Evolutionary conservation across 2,797 vertebrate genomes (phyloP).

Genomic region (Limnodromus scolopaceus): DNA sequence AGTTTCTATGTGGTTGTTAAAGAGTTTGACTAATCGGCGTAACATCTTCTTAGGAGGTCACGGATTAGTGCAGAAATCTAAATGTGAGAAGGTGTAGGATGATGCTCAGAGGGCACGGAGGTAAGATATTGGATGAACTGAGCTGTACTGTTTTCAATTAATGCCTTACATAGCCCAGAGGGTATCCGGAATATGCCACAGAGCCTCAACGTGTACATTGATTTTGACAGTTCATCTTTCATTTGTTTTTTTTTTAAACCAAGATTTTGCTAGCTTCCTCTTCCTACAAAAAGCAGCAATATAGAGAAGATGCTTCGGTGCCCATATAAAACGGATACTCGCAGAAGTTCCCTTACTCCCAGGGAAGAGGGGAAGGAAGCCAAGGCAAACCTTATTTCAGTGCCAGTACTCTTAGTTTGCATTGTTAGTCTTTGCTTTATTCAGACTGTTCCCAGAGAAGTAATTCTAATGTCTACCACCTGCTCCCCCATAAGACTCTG

Average conservation of each 20-base stretch:
- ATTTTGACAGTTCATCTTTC: background rate
- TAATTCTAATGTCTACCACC: background rate
- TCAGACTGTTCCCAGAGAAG: background rate
- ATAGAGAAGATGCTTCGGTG: background rate
- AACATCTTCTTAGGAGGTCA: background rate
- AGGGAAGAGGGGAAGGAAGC: background rate
- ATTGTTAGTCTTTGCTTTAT: background rate
- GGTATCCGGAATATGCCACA: background rate
- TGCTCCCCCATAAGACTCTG: background rate
- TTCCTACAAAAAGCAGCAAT: background rate
- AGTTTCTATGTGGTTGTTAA: slow-evolving; percentile 14
- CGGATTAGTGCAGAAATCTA: background rate
- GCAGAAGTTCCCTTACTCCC: background rate
- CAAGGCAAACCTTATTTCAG: background rate
- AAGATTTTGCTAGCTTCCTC: background rate
- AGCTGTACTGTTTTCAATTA: background rate
- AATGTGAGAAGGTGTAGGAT: background rate
- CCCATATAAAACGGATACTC: background rate
- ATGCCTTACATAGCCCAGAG: background rate
- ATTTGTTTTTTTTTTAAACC: background rate
- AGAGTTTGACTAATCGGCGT: background rate
- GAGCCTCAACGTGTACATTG: background rate
- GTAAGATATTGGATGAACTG: background rate
- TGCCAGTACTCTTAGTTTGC: background rate
- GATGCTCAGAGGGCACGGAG: background rate